phyloP scores from a whole-genome alignment of 2,113 vertebrate genomes.

The human (Homo sapiens) region GRCh38 chr16:75923001-75923500 shows the following conservation, averaged over 20 bases:
- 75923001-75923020: not conserved
- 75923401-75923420: slow-evolving; percentile 49
- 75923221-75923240: not conserved
- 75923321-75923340: slow-evolving; percentile 27
- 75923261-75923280: slow-evolving; percentile 15
- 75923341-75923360: slow-evolving; percentile 18
- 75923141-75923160: slow-evolving; percentile 33
- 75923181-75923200: slow-evolving; percentile 57
- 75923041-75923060: slow-evolving; percentile 22
- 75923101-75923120: slow-evolving; percentile 38
- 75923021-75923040: slow-evolving; percentile 12
- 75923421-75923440: slow-evolving; percentile 54
- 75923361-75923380: slow-evolving; percentile 53
- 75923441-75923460: slow-evolving; percentile 52
- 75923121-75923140: slow-evolving; percentile 19
- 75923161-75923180: slow-evolving; percentile 17
- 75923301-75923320: slow-evolving; percentile 66
- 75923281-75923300: slow-evolving; percentile 32
- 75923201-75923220: slow-evolving; percentile 34
- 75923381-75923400: slow-evolving; percentile 66
- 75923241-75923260: slow-evolving; percentile 46
- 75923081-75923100: slow-evolving; percentile 28
- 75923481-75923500: not conserved
- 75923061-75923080: not conserved
- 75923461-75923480: slow-evolving; percentile 53